phyloP scores from a whole-genome alignment of 2,113 vertebrate species.

The Oxyura jamaicensis region DNA sequence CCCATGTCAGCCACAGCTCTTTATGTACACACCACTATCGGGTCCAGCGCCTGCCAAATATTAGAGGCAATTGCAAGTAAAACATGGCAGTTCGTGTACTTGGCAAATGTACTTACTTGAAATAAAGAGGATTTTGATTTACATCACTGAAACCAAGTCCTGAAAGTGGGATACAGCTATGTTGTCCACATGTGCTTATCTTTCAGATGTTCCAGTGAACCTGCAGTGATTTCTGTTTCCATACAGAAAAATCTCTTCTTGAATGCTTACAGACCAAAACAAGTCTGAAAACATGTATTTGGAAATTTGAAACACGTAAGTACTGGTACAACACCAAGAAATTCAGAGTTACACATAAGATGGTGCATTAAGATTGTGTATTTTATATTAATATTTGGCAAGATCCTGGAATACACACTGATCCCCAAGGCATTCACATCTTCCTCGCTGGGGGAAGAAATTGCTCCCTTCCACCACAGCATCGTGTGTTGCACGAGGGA shows the following conservation, averaged over 20 bases:
- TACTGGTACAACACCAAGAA: too few relatives aligned
- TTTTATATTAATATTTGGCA: background rate
- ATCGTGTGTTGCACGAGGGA: background rate
- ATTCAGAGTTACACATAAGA: background rate
- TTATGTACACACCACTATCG: accelerated
- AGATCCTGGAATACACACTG: too few relatives aligned
- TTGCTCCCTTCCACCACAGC: background rate
- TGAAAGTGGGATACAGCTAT: background rate
- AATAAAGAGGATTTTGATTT: background rate
- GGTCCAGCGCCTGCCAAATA: background rate
- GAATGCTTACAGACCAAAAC: background rate
- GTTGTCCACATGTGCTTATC: background rate
- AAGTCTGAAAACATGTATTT: background rate
- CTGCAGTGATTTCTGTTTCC: background rate
- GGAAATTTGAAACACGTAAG: background rate
- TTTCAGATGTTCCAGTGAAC: background rate
- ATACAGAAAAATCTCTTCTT: background rate
- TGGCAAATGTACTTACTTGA: background rate
- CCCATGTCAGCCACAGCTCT: background rate
- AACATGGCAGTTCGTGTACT: background rate
- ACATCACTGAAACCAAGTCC: background rate
- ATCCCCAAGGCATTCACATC: background rate
- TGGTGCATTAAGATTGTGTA: accelerated
- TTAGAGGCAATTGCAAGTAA: background rate
- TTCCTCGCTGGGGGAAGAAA: background rate